phyloP scores from a whole-genome alignment of 2,113 vertebrate genomes.

The Stomatorhinus ivindoensis region DNA sequence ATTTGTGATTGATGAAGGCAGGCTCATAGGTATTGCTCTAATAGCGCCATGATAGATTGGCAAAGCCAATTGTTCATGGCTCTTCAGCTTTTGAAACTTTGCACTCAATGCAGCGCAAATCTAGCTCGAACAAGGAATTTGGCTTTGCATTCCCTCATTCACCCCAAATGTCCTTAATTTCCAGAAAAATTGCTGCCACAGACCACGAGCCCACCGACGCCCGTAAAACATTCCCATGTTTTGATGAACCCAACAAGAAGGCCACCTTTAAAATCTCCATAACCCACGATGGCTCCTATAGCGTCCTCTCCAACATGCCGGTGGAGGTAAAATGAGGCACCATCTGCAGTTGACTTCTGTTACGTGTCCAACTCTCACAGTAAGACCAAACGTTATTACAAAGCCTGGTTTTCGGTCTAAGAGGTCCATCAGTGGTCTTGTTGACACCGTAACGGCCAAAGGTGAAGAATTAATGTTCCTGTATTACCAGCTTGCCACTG shows the following conservation, averaged over 20 bases:
- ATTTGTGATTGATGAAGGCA: background rate
- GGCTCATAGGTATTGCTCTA: background rate
- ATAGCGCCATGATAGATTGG: background rate
- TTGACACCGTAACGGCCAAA: background rate
- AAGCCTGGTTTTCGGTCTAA: background rate
- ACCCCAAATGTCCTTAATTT: slow-evolving; percentile 31
- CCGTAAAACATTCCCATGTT: slow-evolving; percentile 92
- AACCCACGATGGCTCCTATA: slow-evolving; percentile 55
- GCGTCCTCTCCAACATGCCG: slow-evolving; percentile 90
- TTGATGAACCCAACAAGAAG: slow-evolving; percentile 96
- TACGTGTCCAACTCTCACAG: background rate
- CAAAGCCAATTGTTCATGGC: background rate
- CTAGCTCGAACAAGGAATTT: background rate
- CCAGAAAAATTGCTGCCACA: slow-evolving; percentile 90
- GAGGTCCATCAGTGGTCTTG: background rate
- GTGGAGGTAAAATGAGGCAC: slow-evolving; percentile 53
- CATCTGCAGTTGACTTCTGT: background rate
- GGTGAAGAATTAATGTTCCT: background rate
- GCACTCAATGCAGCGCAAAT: background rate
- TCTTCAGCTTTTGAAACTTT: background rate
- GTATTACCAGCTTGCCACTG: background rate
- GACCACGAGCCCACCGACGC: slow-evolving; percentile 96
- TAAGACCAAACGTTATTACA: background rate
- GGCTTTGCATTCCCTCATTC: background rate
- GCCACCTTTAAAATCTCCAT: slow-evolving; percentile 82